These are phyloP conservation scores for Acrobasis consociella DNA, from an alignment of 2,888 invertebrate species.

Conservation along the genomic window DNA sequence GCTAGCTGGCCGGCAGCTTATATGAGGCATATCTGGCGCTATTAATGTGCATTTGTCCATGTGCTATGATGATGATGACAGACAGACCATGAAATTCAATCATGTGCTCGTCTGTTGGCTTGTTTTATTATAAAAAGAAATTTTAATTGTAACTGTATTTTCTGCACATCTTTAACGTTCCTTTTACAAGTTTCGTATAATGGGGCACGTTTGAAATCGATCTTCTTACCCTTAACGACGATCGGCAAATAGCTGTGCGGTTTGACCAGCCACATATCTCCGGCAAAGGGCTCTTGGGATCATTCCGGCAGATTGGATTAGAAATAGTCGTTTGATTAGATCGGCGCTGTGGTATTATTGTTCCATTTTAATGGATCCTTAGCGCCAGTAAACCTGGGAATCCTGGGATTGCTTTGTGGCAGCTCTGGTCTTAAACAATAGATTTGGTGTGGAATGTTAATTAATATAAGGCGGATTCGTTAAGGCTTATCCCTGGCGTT, in stretches of 20 bases:
- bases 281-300: constrained; percentile 8
- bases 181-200: neutral
- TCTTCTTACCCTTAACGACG: neutral
- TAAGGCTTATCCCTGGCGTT: neutral
- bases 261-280: constrained; percentile 8
- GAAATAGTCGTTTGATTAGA: constrained; percentile 14
- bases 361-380: neutral
- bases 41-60: too few species aligned
- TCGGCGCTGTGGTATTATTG: constrained; percentile 8
- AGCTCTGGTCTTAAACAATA: constrained; percentile 1
- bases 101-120: too few species aligned
- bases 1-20: too few species aligned
- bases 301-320: constrained; percentile 16
- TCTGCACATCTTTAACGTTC: neutral
- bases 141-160: neutral
- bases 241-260: neutral
- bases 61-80: too few species aligned
- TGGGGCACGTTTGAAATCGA: neutral
- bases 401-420: neutral
- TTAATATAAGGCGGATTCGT: neutral
- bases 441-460: constrained; percentile 1
- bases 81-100: too few species aligned
- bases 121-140: too few species aligned
- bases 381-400: neutral
- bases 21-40: too few species aligned